Conservation (phyloP, 53 echinoderm and acorn worm species). For the Temnopleurus reevesii region DNA sequence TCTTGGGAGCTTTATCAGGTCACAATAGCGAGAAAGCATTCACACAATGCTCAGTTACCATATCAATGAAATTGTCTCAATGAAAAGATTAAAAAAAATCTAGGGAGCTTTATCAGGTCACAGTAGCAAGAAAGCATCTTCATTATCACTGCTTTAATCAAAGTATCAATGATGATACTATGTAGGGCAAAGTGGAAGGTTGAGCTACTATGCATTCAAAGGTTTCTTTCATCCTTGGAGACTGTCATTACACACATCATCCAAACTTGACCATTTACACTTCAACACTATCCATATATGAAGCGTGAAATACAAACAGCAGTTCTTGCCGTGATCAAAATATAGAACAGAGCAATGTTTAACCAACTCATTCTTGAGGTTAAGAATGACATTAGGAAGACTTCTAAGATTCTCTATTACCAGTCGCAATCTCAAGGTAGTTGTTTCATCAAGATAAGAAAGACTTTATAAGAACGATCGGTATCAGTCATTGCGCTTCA, state of each 20-base stretch:
- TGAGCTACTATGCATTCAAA: not conserved
- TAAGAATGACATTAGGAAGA: too few species aligned
- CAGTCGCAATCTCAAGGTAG: too few species aligned
- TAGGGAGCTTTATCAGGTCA: not conserved
- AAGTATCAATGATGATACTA: not conserved
- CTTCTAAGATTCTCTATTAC: too few species aligned
- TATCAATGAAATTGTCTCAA: not conserved
- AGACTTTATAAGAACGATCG: too few species aligned
- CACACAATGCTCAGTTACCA: not conserved
- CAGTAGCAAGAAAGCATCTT: not conserved
- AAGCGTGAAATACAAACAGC: too few species aligned
- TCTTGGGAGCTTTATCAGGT: not conserved
- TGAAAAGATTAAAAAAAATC: not conserved
- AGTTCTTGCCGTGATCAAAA: too few species aligned
- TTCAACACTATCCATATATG: not conserved
- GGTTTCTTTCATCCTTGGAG: not conserved
- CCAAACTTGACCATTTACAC: too few species aligned
- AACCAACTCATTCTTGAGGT: too few species aligned
- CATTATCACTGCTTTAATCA: not conserved
- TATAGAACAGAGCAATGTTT: too few species aligned
- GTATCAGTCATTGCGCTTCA: too few species aligned
- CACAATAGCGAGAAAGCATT: not conserved
- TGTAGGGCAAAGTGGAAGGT: not conserved
- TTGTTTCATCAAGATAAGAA: too few species aligned
- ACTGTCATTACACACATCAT: too few species aligned